Evolutionary conservation across 2,888 invertebrate species (phyloP), one percentile per base, ranked within the genome.

Genomic region (Pseudeuparius sepicola): DNA sequence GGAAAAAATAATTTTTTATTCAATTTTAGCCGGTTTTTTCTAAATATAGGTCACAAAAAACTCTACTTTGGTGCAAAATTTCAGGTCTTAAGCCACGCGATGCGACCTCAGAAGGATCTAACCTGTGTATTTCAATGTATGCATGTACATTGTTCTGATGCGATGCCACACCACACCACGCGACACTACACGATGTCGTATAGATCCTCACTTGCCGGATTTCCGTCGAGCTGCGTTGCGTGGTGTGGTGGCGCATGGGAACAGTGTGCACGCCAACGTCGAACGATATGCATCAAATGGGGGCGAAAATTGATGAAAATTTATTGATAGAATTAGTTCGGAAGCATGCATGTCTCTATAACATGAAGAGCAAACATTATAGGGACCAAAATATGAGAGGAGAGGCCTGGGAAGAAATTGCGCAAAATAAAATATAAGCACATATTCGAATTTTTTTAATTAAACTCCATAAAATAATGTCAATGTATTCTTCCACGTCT

Each of bases 401-500:
- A 15, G 28, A 34, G 25, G 26, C 34, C 9, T 34, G 34, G 34
- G 34, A 34, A 15, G 28, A 30, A 29, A 34, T 34, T 28, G 34
- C 27, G 9, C 14, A 12, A 18, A 14, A 16, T 31, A 4, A 14
- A 1, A 31, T 24, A 27, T 23, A 35, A 15, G 9, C 24, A 17
- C 3, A 16, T 34, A 34, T 6, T 24, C 4, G 27, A 11, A 34
- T 34, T 34, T 27, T 28, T 10, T 3, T 15, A 29, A 14, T 13
- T 26, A 15, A 29, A 12, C 11, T 9, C 12, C 9, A 26, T 16
- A 28, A 23, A 28, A 6, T 4, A 24, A 25, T 13, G 16, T 14
- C 20, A 34, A 15, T 28, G 16, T 34, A 25, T 38, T 41, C 32
- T 38, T 28, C 33, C 29, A 13, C 41, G 35, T 18, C 28, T 33